Evolutionary conservation across 2,797 vertebrate species (phyloP).

Genomic region (Notamacropus eugenii): DNA sequence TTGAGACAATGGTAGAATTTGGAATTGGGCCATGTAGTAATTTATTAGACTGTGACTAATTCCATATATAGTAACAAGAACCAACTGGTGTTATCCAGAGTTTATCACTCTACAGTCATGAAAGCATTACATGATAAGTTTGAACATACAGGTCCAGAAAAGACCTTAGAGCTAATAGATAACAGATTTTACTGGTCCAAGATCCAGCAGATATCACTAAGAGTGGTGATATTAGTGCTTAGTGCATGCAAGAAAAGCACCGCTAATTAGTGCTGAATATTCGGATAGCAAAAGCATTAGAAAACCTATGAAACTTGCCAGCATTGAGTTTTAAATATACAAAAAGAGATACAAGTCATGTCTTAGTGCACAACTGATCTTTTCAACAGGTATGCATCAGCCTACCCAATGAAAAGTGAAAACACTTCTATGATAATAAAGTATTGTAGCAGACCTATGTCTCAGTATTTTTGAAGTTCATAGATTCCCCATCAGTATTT

Average conservation of each 20-base stretch:
- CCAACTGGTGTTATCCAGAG: neutral
- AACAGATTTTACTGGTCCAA: neutral
- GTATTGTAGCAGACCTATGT: neutral
- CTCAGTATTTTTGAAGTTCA: neutral
- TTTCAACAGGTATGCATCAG: neutral
- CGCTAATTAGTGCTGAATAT: neutral
- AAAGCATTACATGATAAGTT: neutral
- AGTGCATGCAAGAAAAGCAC: neutral
- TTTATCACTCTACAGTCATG: neutral
- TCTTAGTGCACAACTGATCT: neutral
- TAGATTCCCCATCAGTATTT: neutral
- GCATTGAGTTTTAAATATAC: neutral
- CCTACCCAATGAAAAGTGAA: neutral
- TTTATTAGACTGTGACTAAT: neutral
- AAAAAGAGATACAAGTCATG: neutral
- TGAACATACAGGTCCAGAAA: neutral
- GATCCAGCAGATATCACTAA: neutral
- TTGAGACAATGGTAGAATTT: neutral
- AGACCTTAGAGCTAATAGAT: neutral
- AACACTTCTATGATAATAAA: neutral
- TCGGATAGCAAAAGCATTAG: neutral
- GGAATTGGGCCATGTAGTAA: neutral
- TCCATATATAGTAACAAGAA: neutral
- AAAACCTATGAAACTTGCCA: neutral
- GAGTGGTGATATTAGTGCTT: neutral